Evolutionary conservation across 2,888 invertebrate species (phyloP).

Genomic region (Lasius platythorax): DNA sequence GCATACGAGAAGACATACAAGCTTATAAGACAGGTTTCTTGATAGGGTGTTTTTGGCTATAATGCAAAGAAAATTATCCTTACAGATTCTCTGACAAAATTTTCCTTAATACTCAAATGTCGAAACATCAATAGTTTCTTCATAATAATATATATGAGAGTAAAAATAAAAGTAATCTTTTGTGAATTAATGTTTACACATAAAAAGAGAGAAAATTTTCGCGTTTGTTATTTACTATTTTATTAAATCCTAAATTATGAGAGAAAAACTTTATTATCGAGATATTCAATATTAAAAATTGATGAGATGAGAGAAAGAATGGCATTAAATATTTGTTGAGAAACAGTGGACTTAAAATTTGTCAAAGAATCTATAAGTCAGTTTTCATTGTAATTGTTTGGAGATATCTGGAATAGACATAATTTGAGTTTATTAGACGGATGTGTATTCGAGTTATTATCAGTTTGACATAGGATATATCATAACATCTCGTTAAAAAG

Average conservation of each 20-base stretch:
- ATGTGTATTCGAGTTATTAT: slow-evolving; percentile 67
- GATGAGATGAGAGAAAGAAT: not conserved
- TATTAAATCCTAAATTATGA: not conserved
- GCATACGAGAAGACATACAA: slow-evolving; percentile 69
- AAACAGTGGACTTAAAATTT: slow-evolving; percentile 9
- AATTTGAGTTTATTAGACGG: slow-evolving; percentile 66
- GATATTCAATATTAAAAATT: slow-evolving; percentile 1
- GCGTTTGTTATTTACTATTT: not conserved
- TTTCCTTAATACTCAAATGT: not conserved
- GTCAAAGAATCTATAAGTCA: slow-evolving; percentile 18
- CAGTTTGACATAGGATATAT: slow-evolving; percentile 64
- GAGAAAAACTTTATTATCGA: not conserved
- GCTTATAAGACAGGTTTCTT: slow-evolving; percentile 70
- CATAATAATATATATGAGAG: not conserved
- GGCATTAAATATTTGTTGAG: not conserved
- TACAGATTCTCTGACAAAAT: slow-evolving; percentile 33
- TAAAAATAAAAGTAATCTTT: not conserved
- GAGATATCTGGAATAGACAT: slow-evolving; percentile 54
- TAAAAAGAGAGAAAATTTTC: not conserved
- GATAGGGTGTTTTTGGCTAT: slow-evolving; percentile 21
- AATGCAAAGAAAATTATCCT: slow-evolving; percentile 17
- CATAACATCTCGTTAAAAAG: slow-evolving; percentile 39
- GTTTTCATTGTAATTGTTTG: slow-evolving; percentile 16
- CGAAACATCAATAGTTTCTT: not conserved
- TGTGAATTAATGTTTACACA: not conserved